Evolutionary conservation across 2,888 invertebrate genomes (phyloP), one percentile per base, ranked within the genome.

Genomic region (Alloscopus bannaensis): DNA sequence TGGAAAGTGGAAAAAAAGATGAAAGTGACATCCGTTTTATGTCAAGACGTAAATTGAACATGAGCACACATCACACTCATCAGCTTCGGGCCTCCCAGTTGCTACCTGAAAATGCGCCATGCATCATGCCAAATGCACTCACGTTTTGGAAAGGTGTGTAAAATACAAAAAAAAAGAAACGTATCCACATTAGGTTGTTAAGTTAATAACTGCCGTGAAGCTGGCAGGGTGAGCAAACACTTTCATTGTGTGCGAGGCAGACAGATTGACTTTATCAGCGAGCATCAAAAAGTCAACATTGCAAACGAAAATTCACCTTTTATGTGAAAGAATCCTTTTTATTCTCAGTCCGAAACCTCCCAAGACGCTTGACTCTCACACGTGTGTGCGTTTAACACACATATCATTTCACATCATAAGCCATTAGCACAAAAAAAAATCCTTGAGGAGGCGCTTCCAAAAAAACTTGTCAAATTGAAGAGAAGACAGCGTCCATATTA

Each of bases 211-310:
- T 22, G 6, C 36, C 18, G 60, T 26, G 40, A 60, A 69, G 52
- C 28, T 69, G 69, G 68, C 76, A 76, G 76, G 18, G n/a, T 42
- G 1, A 60, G 45, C 69, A 69, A 76, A 76, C 76, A 76, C 60
- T 68, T 62, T 59, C 47, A 76, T 76, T 76, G 76, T 76, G 26
- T 29, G 26, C 47, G 8, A 69, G 76, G 76, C 76, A 76, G 62
- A 62, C 62, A 69, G 76, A 76, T 76, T 76, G 76, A 76, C 76
- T 76, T 76, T 76, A 76, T 76, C 76, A 55, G 68, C 59, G 52
- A 55, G 20, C 52, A 76, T 55, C 60, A 68, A 68, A 75, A 62
- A 76, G 52, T 68, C 69, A 62, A 62, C 76, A 52, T 69, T 76
- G 76, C 76, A 55, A 76, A 76, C 52, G 76, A 60, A 62, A 68